Evolutionary conservation across 2,797 vertebrate genomes (phyloP), one percentile per base, ranked within the genome.

Genomic region (Sitta carolinensis): DNA sequence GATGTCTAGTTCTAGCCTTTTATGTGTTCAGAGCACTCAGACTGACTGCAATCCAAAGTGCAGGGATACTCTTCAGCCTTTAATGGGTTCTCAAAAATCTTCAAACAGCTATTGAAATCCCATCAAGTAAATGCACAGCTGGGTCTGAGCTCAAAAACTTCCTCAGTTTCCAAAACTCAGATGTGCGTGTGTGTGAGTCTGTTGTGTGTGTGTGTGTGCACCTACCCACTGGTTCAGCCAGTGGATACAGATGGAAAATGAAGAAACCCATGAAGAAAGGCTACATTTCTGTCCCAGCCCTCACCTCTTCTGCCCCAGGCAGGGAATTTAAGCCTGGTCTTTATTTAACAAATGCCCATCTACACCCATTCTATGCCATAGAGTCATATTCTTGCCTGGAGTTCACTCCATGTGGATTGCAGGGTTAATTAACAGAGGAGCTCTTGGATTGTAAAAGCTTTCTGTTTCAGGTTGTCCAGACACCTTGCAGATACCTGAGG

Each of bases 41-140:
- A 79, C 32, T 1, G 42, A 73, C 76, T 79, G 73, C 67, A 73
- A 52, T 69, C 69, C 76, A 5, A 84, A 94, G 86, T 72, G 61
- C 80, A 75, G 72, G 69, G 59, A n/a, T 70, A 62, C 55, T 89
- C 79, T 85, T 89, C 83, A 91, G 75, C 47, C 67, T 80, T 94
- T 95, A 94, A 94, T 95, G 92, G 63, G 23, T 91, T 89, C 83
- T 85, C 78, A 51, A 52, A 93, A 90, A 50, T 75, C 90, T 90
- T 96, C 84, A 89, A 67, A 84, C 18, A 74, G 75, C 85, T 64
- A 30, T 32, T 93, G 75, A 27, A 79, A 20, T 79, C 63, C 75
- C 75, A 69, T 86, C 87, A 84, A 74, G 68, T 48, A 91, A 93
- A 54, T 47, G 76, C 50, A 63, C 52, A 62, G 50, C 50, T 85